Conservation (phyloP, 2,888 invertebrate genomes). For the Caenorhabditis wallacei region DNA sequence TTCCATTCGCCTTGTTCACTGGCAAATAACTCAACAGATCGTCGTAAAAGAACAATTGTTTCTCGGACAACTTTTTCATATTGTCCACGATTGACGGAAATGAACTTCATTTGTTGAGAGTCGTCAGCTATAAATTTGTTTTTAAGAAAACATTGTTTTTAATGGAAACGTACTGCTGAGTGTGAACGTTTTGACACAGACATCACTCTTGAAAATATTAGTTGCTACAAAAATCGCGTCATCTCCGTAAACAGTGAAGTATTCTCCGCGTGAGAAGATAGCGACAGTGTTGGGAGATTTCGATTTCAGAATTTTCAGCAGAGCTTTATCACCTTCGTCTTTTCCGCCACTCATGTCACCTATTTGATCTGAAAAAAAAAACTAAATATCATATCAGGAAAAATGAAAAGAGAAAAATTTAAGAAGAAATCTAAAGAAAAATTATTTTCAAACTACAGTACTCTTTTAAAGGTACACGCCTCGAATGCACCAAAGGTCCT, state of each 20-base stretch:
- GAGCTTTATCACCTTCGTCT: constrained; percentile 67
- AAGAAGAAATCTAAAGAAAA: constrained; percentile 8
- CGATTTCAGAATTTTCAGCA: constrained; percentile 67
- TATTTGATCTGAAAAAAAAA: constrained; percentile 2
- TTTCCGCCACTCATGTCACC: constrained; percentile 56
- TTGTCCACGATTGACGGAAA: constrained; percentile 73
- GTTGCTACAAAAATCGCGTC: constrained; percentile 77
- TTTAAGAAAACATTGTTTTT: not conserved
- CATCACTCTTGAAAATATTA: constrained; percentile 77
- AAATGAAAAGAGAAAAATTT: not conserved
- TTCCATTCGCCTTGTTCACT: constrained; percentile 66
- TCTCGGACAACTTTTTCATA: constrained; percentile 74
- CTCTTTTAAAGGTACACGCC: no score
- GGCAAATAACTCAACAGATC: constrained; percentile 76
- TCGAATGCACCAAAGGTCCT: no score
- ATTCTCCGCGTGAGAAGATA: constrained; percentile 74
- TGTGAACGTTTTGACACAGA: constrained; percentile 70
- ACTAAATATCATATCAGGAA: not conserved
- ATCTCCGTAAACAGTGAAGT: constrained; percentile 74
- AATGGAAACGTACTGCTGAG: constrained; percentile 56
- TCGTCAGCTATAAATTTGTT: constrained; percentile 41
- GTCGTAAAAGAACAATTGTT: constrained; percentile 65
- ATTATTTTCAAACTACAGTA: not conserved
- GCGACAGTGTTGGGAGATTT: constrained; percentile 75
- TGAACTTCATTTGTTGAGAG: constrained; percentile 66